Conservation (phyloP, 2,113 vertebrate species). For the Bothrops jararaca region DNA sequence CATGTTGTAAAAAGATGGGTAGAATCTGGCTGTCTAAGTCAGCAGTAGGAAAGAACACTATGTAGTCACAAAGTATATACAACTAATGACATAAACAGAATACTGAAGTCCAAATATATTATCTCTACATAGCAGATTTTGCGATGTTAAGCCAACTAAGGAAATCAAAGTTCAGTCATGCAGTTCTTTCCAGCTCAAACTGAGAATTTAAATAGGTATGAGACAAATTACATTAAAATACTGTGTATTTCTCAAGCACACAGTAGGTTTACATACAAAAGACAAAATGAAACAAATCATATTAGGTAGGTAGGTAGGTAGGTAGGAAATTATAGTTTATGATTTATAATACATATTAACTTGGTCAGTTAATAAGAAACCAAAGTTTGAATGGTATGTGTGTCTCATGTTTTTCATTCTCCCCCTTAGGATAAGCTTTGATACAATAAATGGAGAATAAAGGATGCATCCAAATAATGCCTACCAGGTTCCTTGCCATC, state of each 20-base stretch:
- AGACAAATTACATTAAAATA: background rate
- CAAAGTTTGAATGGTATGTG: background rate
- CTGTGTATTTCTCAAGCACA: background rate
- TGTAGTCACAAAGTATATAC: background rate
- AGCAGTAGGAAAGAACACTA: background rate
- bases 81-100: background rate
- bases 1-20: background rate
- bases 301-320: background rate
- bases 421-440: background rate
- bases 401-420: background rate
- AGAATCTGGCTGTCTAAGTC: background rate
- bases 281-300: background rate
- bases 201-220: background rate
- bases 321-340: background rate
- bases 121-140: background rate
- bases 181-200: background rate
- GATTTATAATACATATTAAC: background rate
- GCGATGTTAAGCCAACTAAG: background rate
- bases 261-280: background rate
- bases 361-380: background rate
- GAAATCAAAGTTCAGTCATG: slow-evolving; percentile 4
- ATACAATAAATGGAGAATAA: background rate
- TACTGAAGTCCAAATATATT: slow-evolving; percentile 2
- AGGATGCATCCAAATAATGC: background rate
- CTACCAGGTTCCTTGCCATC: background rate